Percentiles rank a stretch among this genome's conserved stretches.
These are phyloP conservation scores for Eleutherodactylus coqui DNA, from an alignment of 2,797 vertebrate genomes.

Conservation along the genomic window DNA sequence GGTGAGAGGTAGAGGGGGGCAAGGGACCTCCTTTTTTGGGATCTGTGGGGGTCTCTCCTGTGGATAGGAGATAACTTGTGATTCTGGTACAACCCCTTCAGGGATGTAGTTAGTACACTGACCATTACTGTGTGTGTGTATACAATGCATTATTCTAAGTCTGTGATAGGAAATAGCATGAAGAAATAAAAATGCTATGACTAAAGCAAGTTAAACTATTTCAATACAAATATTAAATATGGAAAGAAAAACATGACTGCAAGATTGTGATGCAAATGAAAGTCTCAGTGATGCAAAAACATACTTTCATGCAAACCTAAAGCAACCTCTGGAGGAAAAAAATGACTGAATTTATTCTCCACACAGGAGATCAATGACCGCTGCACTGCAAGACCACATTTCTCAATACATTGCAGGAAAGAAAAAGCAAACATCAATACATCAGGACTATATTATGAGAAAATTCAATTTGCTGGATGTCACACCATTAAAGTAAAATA, in stretches of 20 bases:
- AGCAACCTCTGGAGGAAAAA: constrained; percentile 33
- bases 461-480: constrained; percentile 49
- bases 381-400: constrained; percentile 40
- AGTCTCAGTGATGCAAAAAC: constrained; percentile 33
- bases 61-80: too few relatives aligned
- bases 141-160: background rate
- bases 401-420: constrained; percentile 42
- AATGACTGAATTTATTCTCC: constrained; percentile 37
- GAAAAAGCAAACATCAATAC: constrained; percentile 53
- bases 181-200: background rate
- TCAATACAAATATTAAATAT: constrained; percentile 25
- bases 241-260: constrained; percentile 12
- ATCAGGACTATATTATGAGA: constrained; percentile 50
- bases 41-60: too few relatives aligned
- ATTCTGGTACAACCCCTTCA: background rate
- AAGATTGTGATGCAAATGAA: constrained; percentile 37
- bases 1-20: too few relatives aligned
- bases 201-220: constrained; percentile 1
- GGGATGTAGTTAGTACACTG: background rate
- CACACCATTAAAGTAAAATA: constrained; percentile 48
- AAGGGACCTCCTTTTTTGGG: too few relatives aligned
- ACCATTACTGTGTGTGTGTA: background rate
- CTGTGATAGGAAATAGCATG: background rate
- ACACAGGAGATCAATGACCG: constrained; percentile 48
- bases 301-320: constrained; percentile 43